Evolutionary conservation across 2,113 vertebrate species (phyloP).

Genomic region (Poeciliopsis occidentalis): DNA sequence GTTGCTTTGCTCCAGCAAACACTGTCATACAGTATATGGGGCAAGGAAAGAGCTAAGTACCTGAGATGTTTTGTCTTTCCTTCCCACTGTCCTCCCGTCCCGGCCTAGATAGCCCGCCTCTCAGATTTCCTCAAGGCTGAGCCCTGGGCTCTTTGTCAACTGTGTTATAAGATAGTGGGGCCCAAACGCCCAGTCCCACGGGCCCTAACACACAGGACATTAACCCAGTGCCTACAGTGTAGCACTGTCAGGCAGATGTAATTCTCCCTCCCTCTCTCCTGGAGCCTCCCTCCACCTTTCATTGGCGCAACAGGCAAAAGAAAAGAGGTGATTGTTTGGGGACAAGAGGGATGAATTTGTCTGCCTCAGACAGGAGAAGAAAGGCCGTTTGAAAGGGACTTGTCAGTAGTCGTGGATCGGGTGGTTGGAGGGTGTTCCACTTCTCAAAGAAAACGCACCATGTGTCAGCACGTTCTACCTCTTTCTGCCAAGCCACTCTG

Average conservation of each 20-base stretch:
- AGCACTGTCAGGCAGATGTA: conserved; percentile 59
- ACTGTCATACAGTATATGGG: conserved; percentile 22
- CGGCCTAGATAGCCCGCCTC: conserved; percentile 75
- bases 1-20: not conserved
- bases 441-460: conserved; percentile 63
- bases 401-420: conserved; percentile 65
- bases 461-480: conserved; percentile 59
- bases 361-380: conserved; percentile 74
- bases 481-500: conserved; percentile 16
- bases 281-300: conserved; percentile 59
- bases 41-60: conserved; percentile 47
- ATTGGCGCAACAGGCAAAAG: conserved; percentile 65
- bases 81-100: conserved; percentile 46
- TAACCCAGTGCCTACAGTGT: conserved; percentile 52
- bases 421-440: conserved; percentile 75
- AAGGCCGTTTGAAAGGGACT: conserved; percentile 74
- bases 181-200: conserved; percentile 78
- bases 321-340: conserved; percentile 74
- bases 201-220: conserved; percentile 69
- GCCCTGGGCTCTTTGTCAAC: conserved; percentile 76
- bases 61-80: conserved; percentile 58
- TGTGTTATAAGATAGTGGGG: conserved; percentile 78
- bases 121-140: conserved; percentile 77
- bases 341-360: conserved; percentile 80
- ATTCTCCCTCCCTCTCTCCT: conserved; percentile 42